Base-by-base conservation (phyloP, 2,113 vertebrate genomes). In the Siphamia tubifer region DNA sequence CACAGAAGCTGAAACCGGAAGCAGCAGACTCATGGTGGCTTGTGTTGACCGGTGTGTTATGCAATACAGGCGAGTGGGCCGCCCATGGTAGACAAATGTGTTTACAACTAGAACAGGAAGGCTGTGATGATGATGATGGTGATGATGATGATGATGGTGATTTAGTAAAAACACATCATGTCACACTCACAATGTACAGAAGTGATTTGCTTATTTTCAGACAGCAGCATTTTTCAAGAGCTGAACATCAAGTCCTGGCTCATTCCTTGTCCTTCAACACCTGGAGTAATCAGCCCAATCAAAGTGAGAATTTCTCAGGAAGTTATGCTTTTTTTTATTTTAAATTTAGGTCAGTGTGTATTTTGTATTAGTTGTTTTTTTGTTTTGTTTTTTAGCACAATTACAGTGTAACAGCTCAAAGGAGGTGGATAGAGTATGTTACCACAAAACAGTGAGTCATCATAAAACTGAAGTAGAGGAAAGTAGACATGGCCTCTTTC, bases 231-330 rank as follows among this genome's bases (percentile, higher is more conserved):
- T 76, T 44, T 67, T 57, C 27, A 61, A 36, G 17, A 72, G 53
- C 56, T 62, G 66, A 67, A 81, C 70, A 53, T 68, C 25, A 63
- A 81, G 83, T 87, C 79, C 84, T 74, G 81, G 79, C 81, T 28
- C 70, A 55, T 77, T 81, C 57, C 42, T 79, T 53, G 79, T 77
- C 60, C 69, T 58, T 73, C 25, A 73, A 58, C 68, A 81, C 65
- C 44, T 71, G 73, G 73, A 73, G 49, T 70, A 45, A 83, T 83
- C 62, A 73, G 56, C 49, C 23, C 39, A 17, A 43, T 74, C 54
- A 43, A 36, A 47, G 44, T 20, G 56, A 43, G 32, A 48, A 24
- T 21, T 42, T 42, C 28, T 52, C 23, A 74, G 53, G 51, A 28
- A 67, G 58, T 47, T 21, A 66, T 31, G 8, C 36, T 74, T 1